A percentile compares a stretch with the other conserved stretches of the same genome.
Evolutionary conservation across 2,113 vertebrate genomes (phyloP).

Genomic region (Notarius lentiginosus): DNA sequence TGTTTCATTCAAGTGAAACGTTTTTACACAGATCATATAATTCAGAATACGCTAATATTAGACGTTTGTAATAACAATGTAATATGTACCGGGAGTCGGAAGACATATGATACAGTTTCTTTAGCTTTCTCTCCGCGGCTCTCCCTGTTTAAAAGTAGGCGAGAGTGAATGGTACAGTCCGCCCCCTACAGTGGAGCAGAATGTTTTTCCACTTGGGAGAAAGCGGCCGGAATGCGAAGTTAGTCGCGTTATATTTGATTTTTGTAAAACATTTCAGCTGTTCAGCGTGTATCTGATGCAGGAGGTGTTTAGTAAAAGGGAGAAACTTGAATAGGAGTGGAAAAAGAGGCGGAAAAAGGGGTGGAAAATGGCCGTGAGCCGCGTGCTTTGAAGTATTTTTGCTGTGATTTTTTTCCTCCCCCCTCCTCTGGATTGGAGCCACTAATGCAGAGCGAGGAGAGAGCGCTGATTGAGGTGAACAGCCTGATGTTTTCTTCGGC

Average conservation of each 20-base stretch:
- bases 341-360: constrained; percentile 45
- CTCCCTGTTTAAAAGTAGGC: constrained; percentile 65
- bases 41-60: fast-evolving
- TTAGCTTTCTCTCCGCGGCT: not conserved
- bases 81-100: too few species aligned
- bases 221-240: constrained; percentile 62
- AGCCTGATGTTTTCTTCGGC: constrained; percentile 89
- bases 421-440: constrained; percentile 35
- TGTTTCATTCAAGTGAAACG: not conserved
- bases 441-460: constrained; percentile 48
- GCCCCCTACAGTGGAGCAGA: constrained; percentile 61
- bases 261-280: not conserved
- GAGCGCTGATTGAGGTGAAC: constrained; percentile 57
- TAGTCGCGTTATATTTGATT: constrained; percentile 16
- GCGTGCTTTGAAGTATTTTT: constrained; percentile 57
- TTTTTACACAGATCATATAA: not conserved
- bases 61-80: fast-evolving
- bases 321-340: constrained; percentile 11
- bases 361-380: constrained; percentile 56
- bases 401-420: constrained; percentile 41
- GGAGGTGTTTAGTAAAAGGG: not conserved
- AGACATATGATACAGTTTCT: not conserved
- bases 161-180: constrained; percentile 68
- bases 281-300: not conserved
- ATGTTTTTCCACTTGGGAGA: constrained; percentile 73